These are phyloP conservation scores for Drosophila pectinifera DNA, from an alignment of 1,140 invertebrate species.

Conservation along the genomic window DNA sequence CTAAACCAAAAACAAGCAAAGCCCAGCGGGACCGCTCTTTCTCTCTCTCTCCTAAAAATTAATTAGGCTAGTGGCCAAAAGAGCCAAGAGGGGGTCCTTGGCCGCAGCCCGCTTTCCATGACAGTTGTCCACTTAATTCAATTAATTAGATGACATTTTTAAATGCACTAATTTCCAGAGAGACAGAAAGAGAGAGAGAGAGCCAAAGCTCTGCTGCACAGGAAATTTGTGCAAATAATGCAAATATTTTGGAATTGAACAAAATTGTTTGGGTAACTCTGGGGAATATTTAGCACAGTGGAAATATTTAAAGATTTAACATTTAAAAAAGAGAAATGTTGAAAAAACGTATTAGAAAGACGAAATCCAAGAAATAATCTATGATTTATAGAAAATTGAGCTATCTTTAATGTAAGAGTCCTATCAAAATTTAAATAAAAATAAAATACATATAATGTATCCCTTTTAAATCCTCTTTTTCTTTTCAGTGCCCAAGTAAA, in stretches of 20 bases:
- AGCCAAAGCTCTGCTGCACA: neutral
- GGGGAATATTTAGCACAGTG: neutral
- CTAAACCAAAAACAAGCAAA: slow-evolving; percentile 14
- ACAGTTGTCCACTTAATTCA: slow-evolving; percentile 52
- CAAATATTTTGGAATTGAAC: slow-evolving; percentile 2
- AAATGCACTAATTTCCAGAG: slow-evolving; percentile 38
- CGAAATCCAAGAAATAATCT: too few relatives aligned
- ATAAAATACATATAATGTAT: too few relatives aligned
- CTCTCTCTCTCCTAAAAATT: slow-evolving; percentile 10
- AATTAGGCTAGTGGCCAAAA: slow-evolving; percentile 15
- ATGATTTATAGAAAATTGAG: too few relatives aligned
- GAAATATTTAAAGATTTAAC: neutral
- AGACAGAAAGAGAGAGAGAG: neutral
- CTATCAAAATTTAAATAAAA: too few relatives aligned
- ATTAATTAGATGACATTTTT: slow-evolving; percentile 60
- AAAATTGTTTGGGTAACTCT: neutral
- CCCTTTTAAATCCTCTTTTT: neutral
- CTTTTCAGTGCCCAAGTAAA: neutral
- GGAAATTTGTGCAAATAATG: slow-evolving; percentile 20
- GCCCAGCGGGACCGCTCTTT: slow-evolving; percentile 12
- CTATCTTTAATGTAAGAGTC: too few relatives aligned
- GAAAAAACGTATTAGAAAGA: too few relatives aligned
- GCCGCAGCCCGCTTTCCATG: slow-evolving; percentile 31
- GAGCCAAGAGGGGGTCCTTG: slow-evolving; percentile 19
- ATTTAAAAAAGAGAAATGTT: too few relatives aligned